phyloP scores from a whole-genome alignment of 2,888 invertebrate genomes.

The Melitaea athalia region DNA sequence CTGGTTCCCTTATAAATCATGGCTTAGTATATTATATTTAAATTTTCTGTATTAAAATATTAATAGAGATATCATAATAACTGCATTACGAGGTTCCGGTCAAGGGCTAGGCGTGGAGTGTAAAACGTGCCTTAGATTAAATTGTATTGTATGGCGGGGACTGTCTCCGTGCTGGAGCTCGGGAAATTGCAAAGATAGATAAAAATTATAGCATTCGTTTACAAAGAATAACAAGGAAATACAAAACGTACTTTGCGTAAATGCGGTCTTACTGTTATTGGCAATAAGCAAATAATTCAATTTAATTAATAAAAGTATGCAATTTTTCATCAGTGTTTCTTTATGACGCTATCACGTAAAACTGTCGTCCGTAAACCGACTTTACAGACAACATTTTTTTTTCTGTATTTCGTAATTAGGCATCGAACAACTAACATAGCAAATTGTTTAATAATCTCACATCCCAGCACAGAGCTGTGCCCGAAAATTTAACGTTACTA shows the following conservation, averaged over 20 bases:
- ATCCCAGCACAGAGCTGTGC: constrained; percentile 14
- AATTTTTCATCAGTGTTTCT: too few relatives aligned
- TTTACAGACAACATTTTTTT: too few relatives aligned
- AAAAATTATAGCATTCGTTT: too few relatives aligned
- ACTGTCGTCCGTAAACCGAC: too few relatives aligned
- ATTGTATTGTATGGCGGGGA: constrained; percentile 32
- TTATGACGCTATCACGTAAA: too few relatives aligned
- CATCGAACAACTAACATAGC: background rate
- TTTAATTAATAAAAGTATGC: too few relatives aligned
- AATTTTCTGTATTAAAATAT: background rate
- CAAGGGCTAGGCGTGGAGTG: constrained; percentile 50
- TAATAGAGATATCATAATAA: background rate
- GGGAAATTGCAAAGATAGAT: background rate
- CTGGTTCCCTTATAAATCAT: too few relatives aligned
- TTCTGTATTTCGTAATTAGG: background rate
- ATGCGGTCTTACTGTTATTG: too few relatives aligned
- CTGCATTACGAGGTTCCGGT: constrained; percentile 20
- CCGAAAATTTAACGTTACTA: constrained; percentile 27
- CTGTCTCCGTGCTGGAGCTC: background rate
- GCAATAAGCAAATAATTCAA: too few relatives aligned
- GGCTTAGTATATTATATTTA: too few relatives aligned
- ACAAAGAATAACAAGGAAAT: too few relatives aligned
- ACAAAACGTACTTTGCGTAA: too few relatives aligned
- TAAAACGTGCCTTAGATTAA: constrained; percentile 72
- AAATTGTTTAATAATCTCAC: background rate